Evolutionary conservation across 2,113 vertebrate genomes (phyloP).

Genomic region (Maylandia zebra): DNA sequence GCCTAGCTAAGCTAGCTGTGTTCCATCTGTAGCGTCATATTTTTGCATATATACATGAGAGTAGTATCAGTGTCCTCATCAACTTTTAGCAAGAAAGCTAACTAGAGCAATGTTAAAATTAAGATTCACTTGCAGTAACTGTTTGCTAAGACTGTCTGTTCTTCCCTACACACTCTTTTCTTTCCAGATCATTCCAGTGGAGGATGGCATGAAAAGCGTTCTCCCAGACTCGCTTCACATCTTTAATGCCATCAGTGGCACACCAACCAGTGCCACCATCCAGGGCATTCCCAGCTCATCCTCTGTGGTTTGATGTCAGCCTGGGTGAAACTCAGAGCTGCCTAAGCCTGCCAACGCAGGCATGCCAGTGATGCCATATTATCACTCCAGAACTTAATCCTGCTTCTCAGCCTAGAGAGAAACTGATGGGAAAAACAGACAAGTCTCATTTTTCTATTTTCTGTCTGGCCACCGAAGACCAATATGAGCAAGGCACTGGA

Average conservation of each 20-base stretch:
- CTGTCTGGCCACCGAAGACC: background rate
- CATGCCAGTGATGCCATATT: background rate
- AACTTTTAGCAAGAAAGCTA: background rate
- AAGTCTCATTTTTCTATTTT: background rate
- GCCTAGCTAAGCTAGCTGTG: background rate
- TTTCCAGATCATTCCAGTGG: slow-evolving; percentile 82
- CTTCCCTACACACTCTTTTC: background rate
- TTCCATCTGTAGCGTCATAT: background rate
- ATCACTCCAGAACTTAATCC: background rate
- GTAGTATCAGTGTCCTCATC: background rate
- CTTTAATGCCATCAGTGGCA: slow-evolving; percentile 98
- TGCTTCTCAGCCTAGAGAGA: background rate
- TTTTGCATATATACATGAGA: background rate
- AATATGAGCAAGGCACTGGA: slow-evolving; percentile 11
- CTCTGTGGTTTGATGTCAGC: slow-evolving; percentile 83
- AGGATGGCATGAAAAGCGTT: slow-evolving; percentile 84
- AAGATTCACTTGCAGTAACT: background rate
- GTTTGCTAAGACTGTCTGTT: background rate
- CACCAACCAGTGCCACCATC: slow-evolving; percentile 87
- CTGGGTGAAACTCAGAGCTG: background rate
- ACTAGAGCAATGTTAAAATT: background rate
- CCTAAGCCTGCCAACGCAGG: background rate
- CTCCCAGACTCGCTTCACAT: slow-evolving; percentile 93
- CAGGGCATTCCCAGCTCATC: slow-evolving; percentile 92
- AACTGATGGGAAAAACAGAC: background rate